Percentiles rank a stretch among this genome's conserved stretches.
Evolutionary conservation across 2,113 vertebrate genomes (phyloP).

Genomic region (Glareola pratincola): DNA sequence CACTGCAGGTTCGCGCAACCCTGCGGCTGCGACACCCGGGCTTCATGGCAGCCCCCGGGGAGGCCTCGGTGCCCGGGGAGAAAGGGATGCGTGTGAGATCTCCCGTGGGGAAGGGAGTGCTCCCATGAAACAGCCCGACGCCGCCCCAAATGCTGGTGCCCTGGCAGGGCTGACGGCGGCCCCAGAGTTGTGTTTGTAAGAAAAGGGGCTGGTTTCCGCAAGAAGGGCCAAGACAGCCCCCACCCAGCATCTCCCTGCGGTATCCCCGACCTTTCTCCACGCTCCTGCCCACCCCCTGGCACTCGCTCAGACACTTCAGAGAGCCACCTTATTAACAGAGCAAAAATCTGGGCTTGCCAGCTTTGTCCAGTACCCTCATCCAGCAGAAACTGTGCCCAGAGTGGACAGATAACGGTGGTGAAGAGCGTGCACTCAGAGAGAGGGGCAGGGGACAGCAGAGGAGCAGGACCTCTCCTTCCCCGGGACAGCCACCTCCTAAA

Average conservation of each 20-base stretch:
- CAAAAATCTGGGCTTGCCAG: too few species aligned
- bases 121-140: accelerated
- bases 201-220: background rate
- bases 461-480: background rate
- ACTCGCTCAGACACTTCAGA: background rate
- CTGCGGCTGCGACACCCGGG: accelerated
- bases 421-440: background rate
- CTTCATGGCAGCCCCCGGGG: background rate
- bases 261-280: too few species aligned
- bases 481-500: background rate
- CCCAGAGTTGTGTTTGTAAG: background rate
- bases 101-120: accelerated
- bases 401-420: background rate
- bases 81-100: background rate
- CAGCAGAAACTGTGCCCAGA: background rate
- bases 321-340: too few species aligned
- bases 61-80: accelerated
- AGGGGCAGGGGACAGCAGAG: background rate
- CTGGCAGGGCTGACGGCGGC: too few species aligned
- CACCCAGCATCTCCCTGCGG: too few species aligned
- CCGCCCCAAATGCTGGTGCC: background rate
- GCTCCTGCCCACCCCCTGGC: background rate
- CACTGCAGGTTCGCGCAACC: background rate
- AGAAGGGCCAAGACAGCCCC: too few species aligned
- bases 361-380: background rate